Conservation (phyloP, 1,140 invertebrate genomes). For the Drosophila obscura region DNA sequence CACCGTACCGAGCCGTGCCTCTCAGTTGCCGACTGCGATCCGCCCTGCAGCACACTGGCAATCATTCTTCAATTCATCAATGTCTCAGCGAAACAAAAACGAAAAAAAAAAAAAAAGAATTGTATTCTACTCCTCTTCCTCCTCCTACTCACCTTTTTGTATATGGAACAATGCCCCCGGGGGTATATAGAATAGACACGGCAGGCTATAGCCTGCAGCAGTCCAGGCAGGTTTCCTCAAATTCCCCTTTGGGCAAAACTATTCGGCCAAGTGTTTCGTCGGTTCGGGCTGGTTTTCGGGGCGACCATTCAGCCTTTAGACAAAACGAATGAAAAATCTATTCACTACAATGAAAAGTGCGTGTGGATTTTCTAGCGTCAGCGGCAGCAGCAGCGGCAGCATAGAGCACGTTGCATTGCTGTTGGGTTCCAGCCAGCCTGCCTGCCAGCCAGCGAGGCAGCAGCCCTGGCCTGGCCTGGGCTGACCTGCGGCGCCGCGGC, state of each 20-base stretch:
- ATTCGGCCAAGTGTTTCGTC: slow-evolving; percentile 1
- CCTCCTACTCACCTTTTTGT: slow-evolving; percentile 1
- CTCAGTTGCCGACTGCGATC: slow-evolving; percentile 11
- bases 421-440: slow-evolving; percentile 38
- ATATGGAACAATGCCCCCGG: slow-evolving; percentile 62
- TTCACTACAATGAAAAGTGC: slow-evolving; percentile 48
- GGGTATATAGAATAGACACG: slow-evolving; percentile 13
- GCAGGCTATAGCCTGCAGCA: too few species aligned
- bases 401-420: slow-evolving; percentile 27
- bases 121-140: slow-evolving; percentile 13
- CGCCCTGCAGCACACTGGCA: slow-evolving; percentile 64
- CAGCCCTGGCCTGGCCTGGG: neutral
- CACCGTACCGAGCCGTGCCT: neutral
- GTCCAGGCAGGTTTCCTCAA: too few species aligned
- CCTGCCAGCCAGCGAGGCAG: neutral
- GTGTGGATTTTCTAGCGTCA: slow-evolving; percentile 60
- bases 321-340: slow-evolving; percentile 22
- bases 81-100: slow-evolving; percentile 50
- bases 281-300: slow-evolving; percentile 4
- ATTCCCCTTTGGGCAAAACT: too few species aligned
- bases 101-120: slow-evolving; percentile 21
- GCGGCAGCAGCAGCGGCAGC: slow-evolving; percentile 4
- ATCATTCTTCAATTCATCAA: slow-evolving; percentile 82
- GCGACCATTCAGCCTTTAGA: slow-evolving; percentile 28
- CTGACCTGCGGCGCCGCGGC: slow-evolving; percentile 76